phyloP scores from a whole-genome alignment of 2,797 vertebrate species.

The Phaenicophaeus curvirostris region DNA sequence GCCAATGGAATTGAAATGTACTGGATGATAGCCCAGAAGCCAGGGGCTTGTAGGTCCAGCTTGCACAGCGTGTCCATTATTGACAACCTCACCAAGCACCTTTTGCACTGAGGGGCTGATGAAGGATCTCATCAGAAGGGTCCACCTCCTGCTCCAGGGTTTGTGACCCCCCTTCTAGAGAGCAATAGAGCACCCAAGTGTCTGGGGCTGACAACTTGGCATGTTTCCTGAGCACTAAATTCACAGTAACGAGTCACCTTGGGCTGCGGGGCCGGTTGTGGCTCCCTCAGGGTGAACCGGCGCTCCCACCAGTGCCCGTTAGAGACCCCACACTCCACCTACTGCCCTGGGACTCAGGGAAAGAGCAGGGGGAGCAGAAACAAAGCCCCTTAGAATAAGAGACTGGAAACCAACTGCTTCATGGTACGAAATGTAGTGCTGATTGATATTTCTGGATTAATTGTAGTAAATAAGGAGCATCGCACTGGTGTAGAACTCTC shows the following conservation, averaged over 20 bases:
- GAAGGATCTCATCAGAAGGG: rapidly evolving
- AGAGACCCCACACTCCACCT: neutral
- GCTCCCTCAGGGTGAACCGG: neutral
- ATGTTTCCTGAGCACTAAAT: neutral
- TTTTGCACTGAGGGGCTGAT: neutral
- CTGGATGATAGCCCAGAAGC: neutral
- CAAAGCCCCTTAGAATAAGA: neutral
- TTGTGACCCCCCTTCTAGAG: neutral
- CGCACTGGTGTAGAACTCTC: neutral
- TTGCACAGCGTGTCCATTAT: neutral
- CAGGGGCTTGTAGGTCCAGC: neutral
- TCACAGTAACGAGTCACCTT: neutral
- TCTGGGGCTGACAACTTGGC: neutral
- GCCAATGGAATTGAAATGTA: constrained; percentile 5
- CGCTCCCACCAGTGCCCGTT: neutral
- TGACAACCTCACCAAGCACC: neutral
- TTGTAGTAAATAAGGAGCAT: neutral
- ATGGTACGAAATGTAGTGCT: neutral
- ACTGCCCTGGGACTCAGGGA: neutral
- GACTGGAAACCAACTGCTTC: neutral
- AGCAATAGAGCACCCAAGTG: neutral
- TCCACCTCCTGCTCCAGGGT: neutral
- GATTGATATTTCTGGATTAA: neutral
- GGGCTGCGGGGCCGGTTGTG: neutral
- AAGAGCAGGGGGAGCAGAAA: neutral